Base-by-base conservation (phyloP, 2,797 vertebrate genomes). In the Orestias chungarensis region DNA sequence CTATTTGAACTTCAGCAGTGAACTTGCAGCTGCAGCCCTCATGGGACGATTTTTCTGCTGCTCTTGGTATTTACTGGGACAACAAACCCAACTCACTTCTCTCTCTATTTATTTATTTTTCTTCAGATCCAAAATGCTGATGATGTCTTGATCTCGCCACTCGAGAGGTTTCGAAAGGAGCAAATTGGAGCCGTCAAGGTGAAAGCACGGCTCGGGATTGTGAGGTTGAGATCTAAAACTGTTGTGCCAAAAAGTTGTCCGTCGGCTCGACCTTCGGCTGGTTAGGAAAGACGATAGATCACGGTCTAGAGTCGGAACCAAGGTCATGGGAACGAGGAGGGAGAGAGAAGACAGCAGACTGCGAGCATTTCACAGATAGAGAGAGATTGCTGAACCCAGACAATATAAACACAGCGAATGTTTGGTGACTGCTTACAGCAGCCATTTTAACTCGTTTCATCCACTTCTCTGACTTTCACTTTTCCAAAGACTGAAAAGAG, bases 181-280 rank as follows among this genome's bases (percentile, higher is more conserved):
- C 98, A 99, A 92, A 99, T 99, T 18, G 97, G 96, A 66, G 98
- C 97, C 55, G 98, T 97, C 64, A 99, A 99, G 95, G 98, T 99
- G 95, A 11, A 72, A 31, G 40, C 74, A 15, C 38, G n/a, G 3
- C 59, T 62, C 38, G 15, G 2, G 23, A 6, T 40, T 6, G 11
- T 15, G 35, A 25, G 15, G 23, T 25, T 15, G 43, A 38, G 15
- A 43, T 40, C 35, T 14, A 55, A 42, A 20, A 17, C 25, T 14
- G 31, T 66, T 7, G 20, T 47, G 27, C 44, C 14, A 18, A n/a
- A 11, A 33, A 35, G 18, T 33, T 20, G 12, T 35, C 76, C 66
- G 46, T 12, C 42, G 80, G 62, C 59, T 89, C 80, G 61, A 81
- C 83, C 74, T 80, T 57, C 50, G 67, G 42, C 79, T 80, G 66